A percentile compares a stretch with the other conserved stretches of the same genome.
Evolutionary conservation across 2,888 invertebrate species (phyloP).

Genomic region (Caenorhabditis macrosperma): DNA sequence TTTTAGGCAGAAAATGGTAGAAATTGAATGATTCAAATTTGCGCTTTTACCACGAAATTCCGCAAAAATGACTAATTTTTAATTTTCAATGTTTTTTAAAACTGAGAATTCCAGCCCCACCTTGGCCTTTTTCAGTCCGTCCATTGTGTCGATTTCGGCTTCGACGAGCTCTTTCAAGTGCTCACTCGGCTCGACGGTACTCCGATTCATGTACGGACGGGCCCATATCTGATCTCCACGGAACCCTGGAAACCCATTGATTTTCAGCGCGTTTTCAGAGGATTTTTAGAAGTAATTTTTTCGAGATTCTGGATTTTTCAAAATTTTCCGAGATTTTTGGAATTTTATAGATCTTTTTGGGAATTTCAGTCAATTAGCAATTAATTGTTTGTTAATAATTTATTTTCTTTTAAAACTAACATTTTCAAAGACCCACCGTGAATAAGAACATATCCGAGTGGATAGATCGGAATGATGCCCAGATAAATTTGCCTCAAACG

Average conservation of each 20-base stretch:
- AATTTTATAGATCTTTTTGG: no score
- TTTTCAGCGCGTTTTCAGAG: not conserved
- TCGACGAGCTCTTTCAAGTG: slow-evolving; percentile 69
- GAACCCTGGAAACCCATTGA: slow-evolving; percentile 60
- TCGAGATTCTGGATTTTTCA: not conserved
- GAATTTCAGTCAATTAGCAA: no score
- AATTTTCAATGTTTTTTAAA: not conserved
- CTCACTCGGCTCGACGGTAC: slow-evolving; percentile 59
- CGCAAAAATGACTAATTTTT: no score
- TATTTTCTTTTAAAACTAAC: not conserved
- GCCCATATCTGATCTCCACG: slow-evolving; percentile 69
- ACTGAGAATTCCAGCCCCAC: slow-evolving; percentile 17
- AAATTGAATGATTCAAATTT: not conserved
- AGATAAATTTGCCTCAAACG: slow-evolving; percentile 63
- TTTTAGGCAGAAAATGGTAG: not conserved
- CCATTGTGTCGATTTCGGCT: slow-evolving; percentile 64
- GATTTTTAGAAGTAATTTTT: not conserved
- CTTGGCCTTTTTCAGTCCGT: slow-evolving; percentile 58
- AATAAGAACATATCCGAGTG: slow-evolving; percentile 67
- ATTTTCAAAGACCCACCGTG: slow-evolving; percentile 60
- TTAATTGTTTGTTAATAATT: no score
- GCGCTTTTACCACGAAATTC: no score
- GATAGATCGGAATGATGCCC: slow-evolving; percentile 63
- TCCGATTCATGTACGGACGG: slow-evolving; percentile 62
- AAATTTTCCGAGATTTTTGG: not conserved